These are phyloP conservation scores for Papilio polytes DNA, from an alignment of 1,140 invertebrate species.

Conservation along the genomic window DNA sequence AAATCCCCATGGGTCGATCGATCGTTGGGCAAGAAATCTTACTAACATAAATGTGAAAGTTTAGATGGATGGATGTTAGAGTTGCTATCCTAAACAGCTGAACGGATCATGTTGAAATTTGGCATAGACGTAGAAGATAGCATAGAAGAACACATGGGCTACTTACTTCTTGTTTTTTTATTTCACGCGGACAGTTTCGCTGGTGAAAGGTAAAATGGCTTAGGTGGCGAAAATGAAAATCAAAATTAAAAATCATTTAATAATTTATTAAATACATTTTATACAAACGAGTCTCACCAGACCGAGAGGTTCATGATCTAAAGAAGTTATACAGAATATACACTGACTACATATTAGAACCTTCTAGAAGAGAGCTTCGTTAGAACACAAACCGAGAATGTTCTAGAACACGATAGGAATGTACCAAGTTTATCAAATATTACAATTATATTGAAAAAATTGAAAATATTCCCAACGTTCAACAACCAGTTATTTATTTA, in stretches of 20 bases:
- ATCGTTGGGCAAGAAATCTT: too few species aligned
- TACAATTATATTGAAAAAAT: neutral
- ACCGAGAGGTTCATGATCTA: slow-evolving; percentile 15
- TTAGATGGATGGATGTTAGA: too few species aligned
- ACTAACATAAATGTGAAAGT: too few species aligned
- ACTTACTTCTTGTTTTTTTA: too few species aligned
- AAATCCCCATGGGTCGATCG: too few species aligned
- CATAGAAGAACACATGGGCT: too few species aligned
- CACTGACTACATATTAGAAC: neutral
- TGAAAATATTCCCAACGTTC: neutral
- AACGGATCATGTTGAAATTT: too few species aligned
- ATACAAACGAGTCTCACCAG: slow-evolving; percentile 30
- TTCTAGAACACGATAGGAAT: slow-evolving; percentile 26
- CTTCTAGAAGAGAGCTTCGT: slow-evolving; percentile 11
- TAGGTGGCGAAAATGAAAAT: neutral
- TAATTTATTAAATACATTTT: slow-evolving; percentile 40
- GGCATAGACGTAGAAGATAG: too few species aligned
- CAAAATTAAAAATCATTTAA: slow-evolving; percentile 28
- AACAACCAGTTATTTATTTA: neutral
- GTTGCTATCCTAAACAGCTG: too few species aligned
- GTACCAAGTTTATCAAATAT: slow-evolving; percentile 21
- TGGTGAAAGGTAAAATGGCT: too few species aligned
- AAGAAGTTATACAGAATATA: neutral
- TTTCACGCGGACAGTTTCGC: too few species aligned
- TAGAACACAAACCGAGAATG: slow-evolving; percentile 12